These are phyloP conservation scores for Onthophagus taurus DNA, from an alignment of 1,140 invertebrate species.

Conservation along the genomic window DNA sequence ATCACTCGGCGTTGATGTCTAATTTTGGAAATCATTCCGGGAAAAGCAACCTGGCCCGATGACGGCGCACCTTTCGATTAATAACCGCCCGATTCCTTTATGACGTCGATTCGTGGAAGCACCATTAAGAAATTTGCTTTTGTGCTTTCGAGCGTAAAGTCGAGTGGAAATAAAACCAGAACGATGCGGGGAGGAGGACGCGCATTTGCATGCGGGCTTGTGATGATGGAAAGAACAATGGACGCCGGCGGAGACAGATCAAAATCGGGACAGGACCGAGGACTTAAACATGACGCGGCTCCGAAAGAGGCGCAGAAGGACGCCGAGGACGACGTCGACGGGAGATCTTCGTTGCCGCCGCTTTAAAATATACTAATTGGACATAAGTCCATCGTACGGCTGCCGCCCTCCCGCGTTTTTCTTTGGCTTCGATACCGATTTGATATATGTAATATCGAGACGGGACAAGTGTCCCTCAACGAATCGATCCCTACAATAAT, in stretches of 20 bases:
- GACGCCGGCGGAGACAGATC: constrained; percentile 8
- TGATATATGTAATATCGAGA: constrained; percentile 2
- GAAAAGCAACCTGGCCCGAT: too few relatives aligned
- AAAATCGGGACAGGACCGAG: constrained; percentile 12
- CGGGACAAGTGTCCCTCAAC: too few relatives aligned
- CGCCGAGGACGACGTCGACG: not conserved
- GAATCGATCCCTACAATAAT: too few relatives aligned
- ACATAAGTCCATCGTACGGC: constrained; percentile 18
- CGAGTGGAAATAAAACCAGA: too few relatives aligned
- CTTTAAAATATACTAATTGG: constrained; percentile 21
- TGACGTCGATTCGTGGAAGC: too few relatives aligned
- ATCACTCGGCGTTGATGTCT: too few relatives aligned
- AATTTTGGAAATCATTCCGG: too few relatives aligned
- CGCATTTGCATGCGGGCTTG: constrained; percentile 16
- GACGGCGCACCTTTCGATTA: too few relatives aligned
- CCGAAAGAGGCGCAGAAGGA: not conserved
- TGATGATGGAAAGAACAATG: constrained; percentile 19
- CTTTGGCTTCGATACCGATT: constrained; percentile 11
- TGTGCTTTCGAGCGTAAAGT: too few relatives aligned
- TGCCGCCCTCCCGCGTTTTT: constrained; percentile 6
- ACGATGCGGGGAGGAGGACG: too few relatives aligned
- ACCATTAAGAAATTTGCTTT: too few relatives aligned
- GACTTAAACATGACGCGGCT: constrained; percentile 5
- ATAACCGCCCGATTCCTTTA: too few relatives aligned
- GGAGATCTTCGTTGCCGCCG: constrained; percentile 7